These are phyloP conservation scores for Nowickia ferox DNA, from an alignment of 2,888 invertebrate species.

Conservation along the genomic window DNA sequence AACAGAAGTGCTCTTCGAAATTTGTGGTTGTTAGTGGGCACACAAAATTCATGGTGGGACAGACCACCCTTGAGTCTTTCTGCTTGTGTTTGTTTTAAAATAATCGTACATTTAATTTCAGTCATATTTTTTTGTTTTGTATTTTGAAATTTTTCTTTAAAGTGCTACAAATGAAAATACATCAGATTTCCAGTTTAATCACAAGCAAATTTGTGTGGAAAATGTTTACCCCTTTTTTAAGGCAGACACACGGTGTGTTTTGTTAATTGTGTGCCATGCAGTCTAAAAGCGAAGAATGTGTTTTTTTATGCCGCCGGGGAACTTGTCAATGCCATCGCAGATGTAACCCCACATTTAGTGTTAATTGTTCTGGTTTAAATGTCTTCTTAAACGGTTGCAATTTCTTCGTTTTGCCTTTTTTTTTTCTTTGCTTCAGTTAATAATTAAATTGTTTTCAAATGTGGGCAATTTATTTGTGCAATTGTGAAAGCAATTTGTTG, in stretches of 20 bases:
- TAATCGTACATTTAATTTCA: conserved; percentile 25
- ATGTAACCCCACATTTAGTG: conserved; percentile 37
- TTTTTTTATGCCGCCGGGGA: conserved; percentile 28
- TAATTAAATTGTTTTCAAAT: conserved; percentile 56
- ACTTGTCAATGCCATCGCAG: background rate
- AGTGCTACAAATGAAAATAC: conserved; percentile 49
- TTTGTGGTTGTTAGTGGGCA: conserved; percentile 56
- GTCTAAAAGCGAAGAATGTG: conserved; percentile 21
- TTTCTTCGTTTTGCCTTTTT: conserved; percentile 59
- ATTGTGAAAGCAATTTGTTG: conserved; percentile 41
- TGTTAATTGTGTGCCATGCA: conserved; percentile 33
- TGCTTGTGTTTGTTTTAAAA: conserved; percentile 45
- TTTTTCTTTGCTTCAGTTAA: conserved; percentile 48
- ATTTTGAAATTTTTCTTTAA: conserved; percentile 28
- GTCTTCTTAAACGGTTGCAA: conserved; percentile 53
- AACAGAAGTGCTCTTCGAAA: conserved; percentile 18
- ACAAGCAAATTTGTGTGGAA: conserved; percentile 32
- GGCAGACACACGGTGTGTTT: conserved; percentile 20
- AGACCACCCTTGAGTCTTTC: conserved; percentile 65
- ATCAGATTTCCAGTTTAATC: conserved; percentile 1
- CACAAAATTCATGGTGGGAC: conserved; percentile 28
- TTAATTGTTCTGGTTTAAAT: conserved; percentile 40
- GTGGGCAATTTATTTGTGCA: conserved; percentile 50
- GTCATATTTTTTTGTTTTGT: conserved; percentile 17
- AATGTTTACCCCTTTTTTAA: conserved; percentile 54